Evolutionary conservation across 2,797 vertebrate genomes (phyloP), one percentile per base, ranked within the genome.

Genomic region (Pantherophis vulpinus): DNA sequence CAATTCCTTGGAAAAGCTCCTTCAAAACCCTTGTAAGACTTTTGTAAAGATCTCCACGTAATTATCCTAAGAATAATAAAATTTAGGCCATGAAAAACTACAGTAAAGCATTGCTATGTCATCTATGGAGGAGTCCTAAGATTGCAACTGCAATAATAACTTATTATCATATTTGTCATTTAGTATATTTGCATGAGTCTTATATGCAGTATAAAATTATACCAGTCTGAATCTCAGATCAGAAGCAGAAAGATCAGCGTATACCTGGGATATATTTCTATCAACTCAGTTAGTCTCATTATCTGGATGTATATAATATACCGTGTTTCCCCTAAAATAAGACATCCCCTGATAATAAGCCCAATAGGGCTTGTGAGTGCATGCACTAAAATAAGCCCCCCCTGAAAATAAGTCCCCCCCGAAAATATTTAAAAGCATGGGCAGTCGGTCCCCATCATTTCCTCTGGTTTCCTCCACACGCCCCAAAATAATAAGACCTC

Each of bases 11-110:
- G 99, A 99, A 95, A 98, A 97, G 66, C 98, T 99, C 93, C 97
- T 99, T 97, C 98, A 97, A 97, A 99, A 98, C 97, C 98, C 96
- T 96, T 99, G 99, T 99, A 97, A 98, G 99, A 98, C 54, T 42
- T 10, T 18, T 29, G 13, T 1, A 37, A 32, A n/a, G 18, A 4
- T 91, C 9, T n/a, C 58, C 11, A 18, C n/a, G 5, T 55, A 47
- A 4, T 13, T 37, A 8, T 86, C 47, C 58, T 37, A 29, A 51
- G 47, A 89, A 54, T 27, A 47, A 83, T 60, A 89, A 23, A 6
- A 47, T 47, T 20, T 7, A 58, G n/a, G 86, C 3, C 20, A 18
- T 83, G 29, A 47, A 25, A n/a, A 88, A 51, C n/a, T 55, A 70
- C 4, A 27, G 14, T 70, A 87, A 66, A 56, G 7, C 3, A n/a